A percentile compares a stretch with the other conserved stretches of the same genome.
phyloP scores from a whole-genome alignment of 92 coral and sea anemone genomes.

The Isaurus tuberculatus region DNA sequence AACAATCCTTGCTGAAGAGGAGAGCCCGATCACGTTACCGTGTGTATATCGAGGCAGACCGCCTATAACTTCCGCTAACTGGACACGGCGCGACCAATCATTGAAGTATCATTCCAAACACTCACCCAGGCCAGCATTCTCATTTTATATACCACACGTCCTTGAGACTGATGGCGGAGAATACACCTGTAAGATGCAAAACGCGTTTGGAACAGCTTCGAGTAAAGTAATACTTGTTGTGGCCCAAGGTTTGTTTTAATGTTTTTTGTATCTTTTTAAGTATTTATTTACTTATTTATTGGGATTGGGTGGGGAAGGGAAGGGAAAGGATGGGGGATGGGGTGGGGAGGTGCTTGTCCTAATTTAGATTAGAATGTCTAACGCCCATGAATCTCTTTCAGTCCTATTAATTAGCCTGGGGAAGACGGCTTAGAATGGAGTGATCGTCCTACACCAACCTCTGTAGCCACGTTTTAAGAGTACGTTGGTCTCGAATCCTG shows the following conservation, averaged over 20 bases:
- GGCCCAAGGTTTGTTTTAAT: slow-evolving; percentile 20
- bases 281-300: background rate
- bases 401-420: too few species aligned
- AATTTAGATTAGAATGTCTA: background rate
- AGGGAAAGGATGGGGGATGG: background rate
- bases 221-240: slow-evolving; percentile 2
- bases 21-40: background rate
- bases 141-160: slow-evolving; percentile 6
- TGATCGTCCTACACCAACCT: too few species aligned
- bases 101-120: background rate
- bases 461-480: too few species aligned
- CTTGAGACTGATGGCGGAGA: background rate
- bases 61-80: slow-evolving; percentile 18
- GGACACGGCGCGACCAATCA: background rate
- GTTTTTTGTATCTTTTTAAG: too few species aligned
- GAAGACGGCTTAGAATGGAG: too few species aligned
- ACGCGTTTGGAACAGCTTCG: slow-evolving; percentile 9
- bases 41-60: slow-evolving; percentile 22
- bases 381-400: background rate
- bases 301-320: background rate
- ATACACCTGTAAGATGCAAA: slow-evolving; percentile 11
- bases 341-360: background rate
- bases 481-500: too few species aligned
- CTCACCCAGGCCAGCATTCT: background rate
- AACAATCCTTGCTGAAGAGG: slow-evolving; percentile 3